These are phyloP conservation scores for Gymnoscopelus microlampas DNA, from an alignment of 2,797 vertebrate genomes.

Conservation along the genomic window DNA sequence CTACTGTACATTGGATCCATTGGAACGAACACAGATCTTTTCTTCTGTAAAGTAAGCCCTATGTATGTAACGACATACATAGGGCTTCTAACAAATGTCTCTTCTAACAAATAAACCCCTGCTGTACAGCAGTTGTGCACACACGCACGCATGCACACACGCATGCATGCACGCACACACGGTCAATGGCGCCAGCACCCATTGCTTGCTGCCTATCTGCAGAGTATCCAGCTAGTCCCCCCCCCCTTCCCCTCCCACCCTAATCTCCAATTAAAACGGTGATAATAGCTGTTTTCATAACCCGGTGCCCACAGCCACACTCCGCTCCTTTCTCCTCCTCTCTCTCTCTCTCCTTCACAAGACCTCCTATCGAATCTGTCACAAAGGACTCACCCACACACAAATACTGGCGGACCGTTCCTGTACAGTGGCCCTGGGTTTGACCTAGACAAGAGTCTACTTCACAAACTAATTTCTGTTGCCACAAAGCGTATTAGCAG, in stretches of 20 bases:
- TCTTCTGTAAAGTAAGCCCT: no score
- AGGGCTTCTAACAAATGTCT: no score
- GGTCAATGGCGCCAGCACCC: constrained; percentile 49
- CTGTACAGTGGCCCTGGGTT: constrained; percentile 60
- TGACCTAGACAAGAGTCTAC: constrained; percentile 79
- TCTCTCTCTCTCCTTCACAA: constrained; percentile 13
- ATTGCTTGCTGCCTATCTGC: constrained; percentile 41
- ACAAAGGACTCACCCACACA: constrained; percentile 11
- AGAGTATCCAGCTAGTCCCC: constrained; percentile 62
- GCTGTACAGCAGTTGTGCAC: no score
- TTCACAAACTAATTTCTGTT: constrained; percentile 79
- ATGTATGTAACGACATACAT: no score
- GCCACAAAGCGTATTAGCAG: constrained; percentile 79
- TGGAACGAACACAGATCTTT: no score
- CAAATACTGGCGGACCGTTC: constrained; percentile 44
- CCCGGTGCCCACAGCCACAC: constrained; percentile 60
- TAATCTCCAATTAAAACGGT: constrained; percentile 79
- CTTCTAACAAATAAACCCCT: no score
- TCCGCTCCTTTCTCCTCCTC: constrained; percentile 29
- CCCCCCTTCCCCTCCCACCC: constrained; percentile 6
- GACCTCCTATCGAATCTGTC: constrained; percentile 59
- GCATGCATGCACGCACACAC: constrained; percentile 21
- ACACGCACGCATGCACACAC: background rate
- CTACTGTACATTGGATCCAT: no score
- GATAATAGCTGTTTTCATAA: constrained; percentile 77